These are phyloP conservation scores for Athalia rosae DNA, from an alignment of 2,888 invertebrate species.

Conservation along the genomic window DNA sequence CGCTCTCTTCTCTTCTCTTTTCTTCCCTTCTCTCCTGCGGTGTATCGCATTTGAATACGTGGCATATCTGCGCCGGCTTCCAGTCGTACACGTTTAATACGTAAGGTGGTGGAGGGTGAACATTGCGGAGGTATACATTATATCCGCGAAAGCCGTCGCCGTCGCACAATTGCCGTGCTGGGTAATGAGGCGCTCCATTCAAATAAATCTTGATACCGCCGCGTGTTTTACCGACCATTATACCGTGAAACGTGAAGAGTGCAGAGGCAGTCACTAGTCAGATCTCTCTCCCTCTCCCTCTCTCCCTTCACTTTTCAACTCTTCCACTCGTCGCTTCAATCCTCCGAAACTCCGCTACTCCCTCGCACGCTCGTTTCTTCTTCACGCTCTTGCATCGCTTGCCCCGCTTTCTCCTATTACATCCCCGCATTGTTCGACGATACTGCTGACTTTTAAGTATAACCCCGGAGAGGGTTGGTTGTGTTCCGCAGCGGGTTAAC, in stretches of 20 bases:
- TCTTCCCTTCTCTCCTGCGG: slow-evolving; percentile 45
- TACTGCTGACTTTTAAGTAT: slow-evolving; percentile 20
- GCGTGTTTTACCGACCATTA: slow-evolving; percentile 68
- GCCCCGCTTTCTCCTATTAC: too few relatives aligned
- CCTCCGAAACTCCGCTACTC: neutral
- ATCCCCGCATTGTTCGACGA: slow-evolving; percentile 22
- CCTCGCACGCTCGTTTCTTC: slow-evolving; percentile 35
- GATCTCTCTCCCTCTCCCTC: slow-evolving; percentile 1
- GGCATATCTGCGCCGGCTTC: slow-evolving; percentile 64
- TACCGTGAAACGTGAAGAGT: slow-evolving; percentile 54
- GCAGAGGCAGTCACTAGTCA: neutral
- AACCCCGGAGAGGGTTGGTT: neutral
- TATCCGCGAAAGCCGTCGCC: slow-evolving; percentile 48
- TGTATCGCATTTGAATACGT: slow-evolving; percentile 71
- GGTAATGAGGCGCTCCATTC: slow-evolving; percentile 72
- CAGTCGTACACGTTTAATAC: neutral
- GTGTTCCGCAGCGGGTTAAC: too few relatives aligned
- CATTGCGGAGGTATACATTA: neutral
- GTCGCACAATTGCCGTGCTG: slow-evolving; percentile 67
- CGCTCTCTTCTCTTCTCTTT: slow-evolving; percentile 48
- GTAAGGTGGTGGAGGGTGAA: neutral
- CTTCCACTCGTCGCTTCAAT: slow-evolving; percentile 1
- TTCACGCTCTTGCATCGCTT: slow-evolving; percentile 26
- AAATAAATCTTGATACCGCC: slow-evolving; percentile 71
- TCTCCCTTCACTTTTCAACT: slow-evolving; percentile 38